Base-by-base conservation (phyloP, 1,140 invertebrate species). In the Dendroctonus ponderosae region DNA sequence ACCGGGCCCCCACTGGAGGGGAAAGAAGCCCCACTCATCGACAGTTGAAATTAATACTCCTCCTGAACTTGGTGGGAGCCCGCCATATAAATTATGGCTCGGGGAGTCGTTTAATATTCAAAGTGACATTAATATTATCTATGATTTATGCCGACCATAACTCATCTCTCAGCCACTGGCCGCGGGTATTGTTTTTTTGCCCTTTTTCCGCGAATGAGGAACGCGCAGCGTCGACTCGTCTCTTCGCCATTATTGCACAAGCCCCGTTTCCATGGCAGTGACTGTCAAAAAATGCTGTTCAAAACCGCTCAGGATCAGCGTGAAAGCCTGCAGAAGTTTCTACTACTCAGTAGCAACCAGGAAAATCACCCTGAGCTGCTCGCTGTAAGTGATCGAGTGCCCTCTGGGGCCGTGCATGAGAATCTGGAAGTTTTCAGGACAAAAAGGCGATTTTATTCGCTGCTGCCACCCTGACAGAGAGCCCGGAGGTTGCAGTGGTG, bases 361-460 rank as follows among this genome's bases (percentile, higher is more conserved):
- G 12, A 46, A 46, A 46, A 46, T 5, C 44, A 46, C 44, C 9
- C 9, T 11, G 9, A 46, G 9, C 12, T 46, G 12, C 44, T 46
- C 3, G 26, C 1, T 26, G 26, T 26, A 26, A 26, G 26, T 26
- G 26, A 26, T 26, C 26, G 26, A 26, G 26, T 26, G 26, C 26
- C 26, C 26, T 26, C 26, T 26, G 26, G 26, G 26, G 26, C 26
- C 26, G 26, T 26, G 26, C 26, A 1, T 26, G 26, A 3, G 26
- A 26, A 26, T 26, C 26, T 26, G 26, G 37, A 26, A 26, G 26
- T 60, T 68, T 68, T 15, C 40, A 72, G 69, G 66, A 72, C 12
- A 71, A 72, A 63, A 72, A 70, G 51, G 59, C 64, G 0, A 68
- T 69, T 51, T 49, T 72, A 11, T 72, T 67, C 56, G 50, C 15